phyloP scores from a whole-genome alignment of 2,888 invertebrate genomes.

The Himalopsyche tibetana region DNA sequence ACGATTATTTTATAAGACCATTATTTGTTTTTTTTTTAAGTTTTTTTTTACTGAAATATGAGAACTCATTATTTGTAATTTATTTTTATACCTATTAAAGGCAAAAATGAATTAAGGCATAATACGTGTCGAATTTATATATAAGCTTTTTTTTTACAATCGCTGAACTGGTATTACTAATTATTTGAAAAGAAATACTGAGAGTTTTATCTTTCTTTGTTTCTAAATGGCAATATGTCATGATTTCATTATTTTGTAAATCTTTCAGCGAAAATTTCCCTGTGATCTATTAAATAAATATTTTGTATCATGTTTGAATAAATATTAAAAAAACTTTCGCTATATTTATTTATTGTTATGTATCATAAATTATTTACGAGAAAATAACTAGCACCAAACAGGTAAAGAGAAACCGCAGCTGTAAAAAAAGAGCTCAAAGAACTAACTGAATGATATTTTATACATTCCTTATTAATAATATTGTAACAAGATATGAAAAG shows the following conservation, averaged over 20 bases:
- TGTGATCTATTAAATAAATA: conserved; percentile 50
- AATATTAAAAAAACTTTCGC: neutral
- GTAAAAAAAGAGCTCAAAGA: no score
- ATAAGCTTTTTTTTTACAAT: neutral
- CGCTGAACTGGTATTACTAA: neutral
- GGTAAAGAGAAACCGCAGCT: no score
- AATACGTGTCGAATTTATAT: conserved; percentile 9
- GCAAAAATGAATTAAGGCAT: conserved; percentile 5
- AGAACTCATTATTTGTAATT: neutral
- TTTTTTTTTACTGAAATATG: neutral
- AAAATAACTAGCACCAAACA: no score
- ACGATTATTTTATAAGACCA: neutral
- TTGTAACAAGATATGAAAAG: no score
- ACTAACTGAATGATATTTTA: no score
- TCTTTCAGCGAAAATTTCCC: conserved; percentile 15
- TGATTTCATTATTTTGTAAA: conserved; percentile 9
- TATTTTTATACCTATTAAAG: conserved; percentile 7
- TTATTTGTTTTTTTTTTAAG: neutral
- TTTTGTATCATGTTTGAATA: conserved; percentile 51
- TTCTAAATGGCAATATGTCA: no score
- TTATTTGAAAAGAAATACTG: no score
- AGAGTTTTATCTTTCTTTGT: no score
- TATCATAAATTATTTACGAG: no score
- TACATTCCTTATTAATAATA: no score
- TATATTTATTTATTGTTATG: neutral